These are phyloP conservation scores for Halesus radiatus DNA, from an alignment of 1,140 invertebrate genomes.

Conservation along the genomic window DNA sequence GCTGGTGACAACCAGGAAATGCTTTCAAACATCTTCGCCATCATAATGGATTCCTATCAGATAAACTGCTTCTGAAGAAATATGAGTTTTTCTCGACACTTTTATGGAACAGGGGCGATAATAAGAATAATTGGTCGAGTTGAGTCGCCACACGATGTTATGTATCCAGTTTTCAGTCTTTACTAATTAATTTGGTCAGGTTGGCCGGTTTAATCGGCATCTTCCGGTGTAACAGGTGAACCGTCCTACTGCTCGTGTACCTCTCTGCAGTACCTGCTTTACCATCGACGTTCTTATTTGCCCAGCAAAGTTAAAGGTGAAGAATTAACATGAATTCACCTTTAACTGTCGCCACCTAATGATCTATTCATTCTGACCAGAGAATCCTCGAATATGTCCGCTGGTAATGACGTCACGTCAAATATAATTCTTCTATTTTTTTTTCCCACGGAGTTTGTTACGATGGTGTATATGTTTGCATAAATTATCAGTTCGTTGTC, in stretches of 20 bases:
- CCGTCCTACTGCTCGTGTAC: neutral
- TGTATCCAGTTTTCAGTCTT: constrained; percentile 29
- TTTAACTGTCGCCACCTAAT: constrained; percentile 3
- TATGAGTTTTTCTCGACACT: neutral
- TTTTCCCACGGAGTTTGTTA: constrained; percentile 33
- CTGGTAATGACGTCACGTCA: neutral
- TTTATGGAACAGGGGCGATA: neutral
- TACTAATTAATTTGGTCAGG: constrained; percentile 42
- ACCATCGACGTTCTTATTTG: neutral
- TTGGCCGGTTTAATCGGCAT: constrained; percentile 29
- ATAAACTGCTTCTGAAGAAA: neutral
- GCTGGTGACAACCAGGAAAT: neutral
- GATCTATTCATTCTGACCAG: neutral
- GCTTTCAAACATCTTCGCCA: too few species aligned
- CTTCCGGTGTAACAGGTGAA: constrained; percentile 33
- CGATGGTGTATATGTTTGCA: constrained; percentile 26
- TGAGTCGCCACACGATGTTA: constrained; percentile 1
- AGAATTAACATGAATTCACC: neutral
- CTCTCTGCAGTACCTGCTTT: neutral
- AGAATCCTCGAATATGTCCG: neutral
- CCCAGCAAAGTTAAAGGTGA: neutral
- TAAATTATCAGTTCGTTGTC: constrained; percentile 32
- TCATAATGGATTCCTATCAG: neutral
- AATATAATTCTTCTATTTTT: neutral
- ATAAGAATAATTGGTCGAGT: constrained; percentile 5